Percentiles rank a stretch among this genome's conserved stretches.
These are phyloP conservation scores for Cephonodes hylas DNA, from an alignment of 2,888 invertebrate species.

Conservation along the genomic window DNA sequence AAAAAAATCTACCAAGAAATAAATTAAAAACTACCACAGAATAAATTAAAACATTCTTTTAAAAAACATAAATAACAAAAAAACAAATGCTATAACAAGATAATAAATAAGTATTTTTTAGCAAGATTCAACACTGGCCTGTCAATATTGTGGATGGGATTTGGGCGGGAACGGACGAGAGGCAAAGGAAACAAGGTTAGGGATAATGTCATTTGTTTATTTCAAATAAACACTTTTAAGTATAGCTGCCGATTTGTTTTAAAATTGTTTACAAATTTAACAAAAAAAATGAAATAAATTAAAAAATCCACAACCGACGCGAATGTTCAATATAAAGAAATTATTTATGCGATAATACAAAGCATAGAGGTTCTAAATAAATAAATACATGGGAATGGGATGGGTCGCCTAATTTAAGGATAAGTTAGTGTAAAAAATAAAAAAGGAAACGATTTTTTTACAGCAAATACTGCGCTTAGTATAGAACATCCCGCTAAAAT, in stretches of 20 bases:
- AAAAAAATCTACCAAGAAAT: constrained; percentile 44
- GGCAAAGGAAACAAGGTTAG: constrained; percentile 19
- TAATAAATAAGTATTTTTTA: constrained; percentile 70
- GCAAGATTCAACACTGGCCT: constrained; percentile 79
- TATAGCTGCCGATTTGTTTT: constrained; percentile 72
- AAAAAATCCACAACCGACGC: constrained; percentile 62
- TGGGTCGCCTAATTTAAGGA: constrained; percentile 46
- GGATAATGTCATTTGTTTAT: constrained; percentile 73
- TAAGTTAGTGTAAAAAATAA: constrained; percentile 44
- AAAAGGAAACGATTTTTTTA: neutral
- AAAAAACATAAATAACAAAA: constrained; percentile 76
- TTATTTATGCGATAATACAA: constrained; percentile 54
- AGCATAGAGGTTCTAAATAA: constrained; percentile 68
- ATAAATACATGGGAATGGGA: constrained; percentile 68
- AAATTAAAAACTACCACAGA: constrained; percentile 51
- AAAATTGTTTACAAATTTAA: constrained; percentile 67
- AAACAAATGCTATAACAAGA: constrained; percentile 72
- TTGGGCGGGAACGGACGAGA: constrained; percentile 32
- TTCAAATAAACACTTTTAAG: constrained; percentile 76
- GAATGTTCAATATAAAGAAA: constrained; percentile 25
- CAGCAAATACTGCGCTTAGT: constrained; percentile 1
- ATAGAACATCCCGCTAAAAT: neutral
- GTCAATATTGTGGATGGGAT: constrained; percentile 75
- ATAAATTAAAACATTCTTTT: constrained; percentile 74
- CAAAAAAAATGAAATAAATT: constrained; percentile 66